These are phyloP conservation scores for Acrocera orbiculus DNA, from an alignment of 2,888 invertebrate species.

Conservation along the genomic window DNA sequence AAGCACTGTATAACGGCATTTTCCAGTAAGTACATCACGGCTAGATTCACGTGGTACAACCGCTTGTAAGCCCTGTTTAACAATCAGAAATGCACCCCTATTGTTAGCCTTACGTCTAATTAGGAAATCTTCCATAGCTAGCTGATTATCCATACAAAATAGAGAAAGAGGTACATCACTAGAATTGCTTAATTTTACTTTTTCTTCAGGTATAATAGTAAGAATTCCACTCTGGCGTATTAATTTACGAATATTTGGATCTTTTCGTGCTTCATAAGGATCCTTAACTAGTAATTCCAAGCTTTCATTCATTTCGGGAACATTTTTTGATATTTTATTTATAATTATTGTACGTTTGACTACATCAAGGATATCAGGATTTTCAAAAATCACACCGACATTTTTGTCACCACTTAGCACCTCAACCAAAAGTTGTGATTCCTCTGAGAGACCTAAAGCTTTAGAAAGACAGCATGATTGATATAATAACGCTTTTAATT, in stretches of 20 bases:
- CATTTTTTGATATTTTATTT: constrained; percentile 49
- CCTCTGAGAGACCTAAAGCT: constrained; percentile 41
- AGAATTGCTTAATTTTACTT: constrained; percentile 40
- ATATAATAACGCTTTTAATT: constrained; percentile 32
- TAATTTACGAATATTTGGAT: constrained; percentile 50
- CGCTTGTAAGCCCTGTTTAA: constrained; percentile 55
- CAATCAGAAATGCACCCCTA: constrained; percentile 39
- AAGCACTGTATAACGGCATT: constrained; percentile 56
- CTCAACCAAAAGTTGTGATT: constrained; percentile 6
- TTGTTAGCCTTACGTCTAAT: constrained; percentile 36
- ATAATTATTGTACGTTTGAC: constrained; percentile 52
- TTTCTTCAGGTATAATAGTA: constrained; percentile 46
- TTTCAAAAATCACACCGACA: constrained; percentile 37
- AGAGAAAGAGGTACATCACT: constrained; percentile 51
- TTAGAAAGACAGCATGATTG: constrained; percentile 53
- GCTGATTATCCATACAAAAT: constrained; percentile 47
- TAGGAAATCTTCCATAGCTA: constrained; percentile 61
- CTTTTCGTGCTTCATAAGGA: constrained; percentile 47
- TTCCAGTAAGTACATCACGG: constrained; percentile 52
- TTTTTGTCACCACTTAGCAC: constrained; percentile 22
- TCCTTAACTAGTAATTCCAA: constrained; percentile 44
- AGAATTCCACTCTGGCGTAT: constrained; percentile 56
- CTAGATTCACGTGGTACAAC: constrained; percentile 62
- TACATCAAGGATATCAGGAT: constrained; percentile 43
- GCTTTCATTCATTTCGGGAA: constrained; percentile 43